phyloP scores from a whole-genome alignment of 2,113 vertebrate genomes.

The Macrotis lagotis region DNA sequence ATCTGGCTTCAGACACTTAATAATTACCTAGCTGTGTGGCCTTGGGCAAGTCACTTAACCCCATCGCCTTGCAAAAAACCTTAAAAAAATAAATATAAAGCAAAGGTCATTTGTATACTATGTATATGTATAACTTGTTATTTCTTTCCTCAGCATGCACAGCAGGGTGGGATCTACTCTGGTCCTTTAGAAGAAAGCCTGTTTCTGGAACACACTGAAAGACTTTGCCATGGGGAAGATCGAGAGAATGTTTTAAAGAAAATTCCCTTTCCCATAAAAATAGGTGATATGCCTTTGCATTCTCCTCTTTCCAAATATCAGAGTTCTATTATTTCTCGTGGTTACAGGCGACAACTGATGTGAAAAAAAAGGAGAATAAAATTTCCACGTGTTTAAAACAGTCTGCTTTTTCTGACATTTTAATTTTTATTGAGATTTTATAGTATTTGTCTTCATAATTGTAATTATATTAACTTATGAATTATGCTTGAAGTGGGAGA shows the following conservation, averaged over 20 bases:
- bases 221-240: constrained; percentile 76
- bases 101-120: neutral
- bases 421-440: neutral
- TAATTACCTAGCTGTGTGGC: too few species aligned
- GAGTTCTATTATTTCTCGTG: constrained; percentile 73
- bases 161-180: constrained; percentile 65
- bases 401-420: neutral
- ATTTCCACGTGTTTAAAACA: neutral
- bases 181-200: constrained; percentile 79
- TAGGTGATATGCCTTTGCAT: constrained; percentile 64
- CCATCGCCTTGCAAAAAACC: too few species aligned
- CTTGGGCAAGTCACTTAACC: too few species aligned
- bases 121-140: neutral
- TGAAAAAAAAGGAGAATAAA: constrained; percentile 22
- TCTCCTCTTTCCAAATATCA: constrained; percentile 76
- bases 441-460: neutral
- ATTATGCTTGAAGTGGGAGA: neutral
- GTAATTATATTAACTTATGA: neutral
- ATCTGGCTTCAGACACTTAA: too few species aligned
- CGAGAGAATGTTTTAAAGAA: constrained; percentile 67
- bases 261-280: constrained; percentile 52
- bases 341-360: constrained; percentile 67
- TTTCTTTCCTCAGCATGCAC: constrained; percentile 73
- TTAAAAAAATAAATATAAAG: constrained; percentile 3
- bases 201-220: constrained; percentile 77